Evolutionary conservation across 2,797 vertebrate species (phyloP).

Genomic region (Vipera ursinii): DNA sequence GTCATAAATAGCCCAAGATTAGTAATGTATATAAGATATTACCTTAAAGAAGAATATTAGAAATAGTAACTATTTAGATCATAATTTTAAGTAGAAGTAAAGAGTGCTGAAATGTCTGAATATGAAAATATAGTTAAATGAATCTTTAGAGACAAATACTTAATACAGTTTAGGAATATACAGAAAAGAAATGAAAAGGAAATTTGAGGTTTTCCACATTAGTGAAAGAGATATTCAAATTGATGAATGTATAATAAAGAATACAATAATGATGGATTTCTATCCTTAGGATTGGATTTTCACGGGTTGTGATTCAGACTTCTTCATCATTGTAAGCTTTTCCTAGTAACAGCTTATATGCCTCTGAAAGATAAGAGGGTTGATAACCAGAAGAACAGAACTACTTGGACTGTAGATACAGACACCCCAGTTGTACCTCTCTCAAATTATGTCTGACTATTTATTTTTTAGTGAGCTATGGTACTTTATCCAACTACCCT

Average conservation of each 20-base stretch:
- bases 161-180: background rate
- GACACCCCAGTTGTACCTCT: background rate
- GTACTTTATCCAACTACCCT: background rate
- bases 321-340: background rate
- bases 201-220: background rate
- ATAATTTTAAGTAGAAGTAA: background rate
- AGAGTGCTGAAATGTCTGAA: background rate
- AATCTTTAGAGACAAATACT: background rate
- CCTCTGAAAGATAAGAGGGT: background rate
- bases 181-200: background rate
- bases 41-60: background rate
- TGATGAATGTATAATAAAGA: background rate
- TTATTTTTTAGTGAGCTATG: background rate
- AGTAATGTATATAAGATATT: background rate
- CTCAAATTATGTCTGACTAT: background rate
- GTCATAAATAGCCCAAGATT: background rate
- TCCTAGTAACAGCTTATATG: background rate
- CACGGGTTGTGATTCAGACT: background rate
- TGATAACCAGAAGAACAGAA: background rate
- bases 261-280: background rate
- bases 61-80: background rate
- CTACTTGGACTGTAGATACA: background rate
- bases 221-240: background rate
- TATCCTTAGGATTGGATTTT: background rate
- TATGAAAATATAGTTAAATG: background rate